Evolutionary conservation across 2,113 vertebrate species (phyloP), one percentile per base, ranked within the genome.

Genomic region (Condylura cristata): DNA sequence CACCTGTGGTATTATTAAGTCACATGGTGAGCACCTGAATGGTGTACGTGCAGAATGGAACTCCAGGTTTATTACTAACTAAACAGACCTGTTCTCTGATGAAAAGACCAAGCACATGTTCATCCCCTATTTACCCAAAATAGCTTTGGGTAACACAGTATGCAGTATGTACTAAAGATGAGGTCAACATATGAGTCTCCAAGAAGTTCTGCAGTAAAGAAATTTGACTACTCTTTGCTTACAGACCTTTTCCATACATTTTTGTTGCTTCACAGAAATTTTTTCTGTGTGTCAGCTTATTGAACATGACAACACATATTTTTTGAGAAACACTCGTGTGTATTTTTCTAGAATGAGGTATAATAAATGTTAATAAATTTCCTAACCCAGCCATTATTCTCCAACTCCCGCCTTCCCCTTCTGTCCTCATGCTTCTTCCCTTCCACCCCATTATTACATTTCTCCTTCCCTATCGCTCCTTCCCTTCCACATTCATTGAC

Each of bases 341-440:
- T n/a, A 53, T 79, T 93, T 22, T 82, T 68, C 39, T 80, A 71
- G 53, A 92, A 84, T 65, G 24, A 80, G 10, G 26, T 44, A 22
- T 46, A 58, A 86, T 34, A 89, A 78, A 65, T 41, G 74, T 82
- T 86, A 91, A 82, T 65, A 86, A 80, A 78, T n/a, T 78, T 74
- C 20, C 20, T 34, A 30, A 70, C 10, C 65, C 6, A 7, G 20
- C n/a, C 78, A 94, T 78, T 72, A 75, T 84, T 48, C 44, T 60
- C 39, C 48, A 90, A 30, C 44, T 90, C 9, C 28, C 26, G 82
- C 48, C 51, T 44, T 6, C 26, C 20, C 26, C 10, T 3, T 70
- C 6, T 94, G 61, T 75, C 14, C 6, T 93, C 32, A 72, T 86
- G 11, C 34, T 83, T 82, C 41, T 86, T 78, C 66, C 46, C 5